phyloP scores from a whole-genome alignment of 2,113 vertebrate species.

The Pseudorectes ferrugineus region DNA sequence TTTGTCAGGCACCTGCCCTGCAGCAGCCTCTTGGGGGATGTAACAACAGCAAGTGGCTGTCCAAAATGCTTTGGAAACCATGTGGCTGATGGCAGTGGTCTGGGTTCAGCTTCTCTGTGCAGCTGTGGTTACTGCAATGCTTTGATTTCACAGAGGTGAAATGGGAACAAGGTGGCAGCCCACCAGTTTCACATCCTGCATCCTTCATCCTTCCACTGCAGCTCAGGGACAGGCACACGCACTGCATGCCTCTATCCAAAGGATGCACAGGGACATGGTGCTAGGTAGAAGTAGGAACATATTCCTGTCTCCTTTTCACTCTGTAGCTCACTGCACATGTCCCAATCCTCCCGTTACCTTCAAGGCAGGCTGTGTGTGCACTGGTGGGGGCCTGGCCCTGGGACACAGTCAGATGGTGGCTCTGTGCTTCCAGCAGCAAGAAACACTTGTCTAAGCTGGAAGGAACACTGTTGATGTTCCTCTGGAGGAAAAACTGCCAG shows the following conservation, averaged over 20 bases:
- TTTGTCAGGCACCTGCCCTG: neutral
- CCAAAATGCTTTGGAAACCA: neutral
- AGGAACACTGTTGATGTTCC: neutral
- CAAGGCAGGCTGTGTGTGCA: accelerated
- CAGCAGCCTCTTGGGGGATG: too few relatives aligned
- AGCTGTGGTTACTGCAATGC: neutral
- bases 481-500: neutral
- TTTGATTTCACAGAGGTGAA: neutral
- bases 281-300: neutral
- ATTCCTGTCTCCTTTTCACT: neutral
- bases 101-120: neutral
- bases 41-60: neutral
- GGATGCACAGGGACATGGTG: accelerated
- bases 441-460: neutral
- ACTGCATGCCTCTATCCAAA: neutral
- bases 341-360: accelerated
- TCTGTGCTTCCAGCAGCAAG: neutral
- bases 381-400: neutral
- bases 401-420: accelerated
- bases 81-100: neutral
- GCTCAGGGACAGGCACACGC: accelerated
- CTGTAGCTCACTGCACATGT: accelerated
- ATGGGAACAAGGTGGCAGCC: neutral
- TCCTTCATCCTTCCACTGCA: neutral
- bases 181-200: neutral